Percentiles rank a stretch among this genome's conserved stretches.
Conservation (phyloP, 2,113 vertebrate genomes). For the Vulpes ferrilata region DNA sequence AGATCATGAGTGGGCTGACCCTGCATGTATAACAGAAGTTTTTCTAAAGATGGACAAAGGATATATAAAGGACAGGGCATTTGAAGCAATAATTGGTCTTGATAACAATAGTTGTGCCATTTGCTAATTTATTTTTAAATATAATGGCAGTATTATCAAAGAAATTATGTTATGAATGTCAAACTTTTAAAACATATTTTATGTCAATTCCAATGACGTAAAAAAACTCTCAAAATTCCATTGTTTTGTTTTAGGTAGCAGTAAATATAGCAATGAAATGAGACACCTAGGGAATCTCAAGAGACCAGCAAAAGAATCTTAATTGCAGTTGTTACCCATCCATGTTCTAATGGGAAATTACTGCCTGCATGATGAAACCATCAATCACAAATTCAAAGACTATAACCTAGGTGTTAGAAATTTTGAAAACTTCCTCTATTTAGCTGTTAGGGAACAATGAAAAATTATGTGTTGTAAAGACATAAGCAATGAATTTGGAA, state of each 20-base stretch:
- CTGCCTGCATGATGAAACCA: neutral
- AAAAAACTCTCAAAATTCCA: constrained; percentile 1
- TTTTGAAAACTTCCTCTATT: neutral
- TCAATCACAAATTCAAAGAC: constrained; percentile 53
- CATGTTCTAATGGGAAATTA: constrained; percentile 46
- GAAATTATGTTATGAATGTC: neutral
- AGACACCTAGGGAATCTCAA: neutral
- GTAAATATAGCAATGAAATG: neutral
- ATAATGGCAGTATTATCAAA: neutral
- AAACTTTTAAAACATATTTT: constrained; percentile 1
- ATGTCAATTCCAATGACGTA: neutral
- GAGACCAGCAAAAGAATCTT: constrained; percentile 24
- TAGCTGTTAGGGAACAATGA: neutral
- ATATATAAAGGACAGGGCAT: neutral
- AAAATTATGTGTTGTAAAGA: neutral
- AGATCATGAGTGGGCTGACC: neutral
- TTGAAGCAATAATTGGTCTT: neutral
- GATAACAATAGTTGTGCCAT: neutral
- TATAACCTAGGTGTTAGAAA: neutral
- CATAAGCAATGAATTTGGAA: neutral
- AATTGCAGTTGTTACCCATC: constrained; percentile 18
- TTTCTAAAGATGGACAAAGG: neutral
- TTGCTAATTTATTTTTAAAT: neutral
- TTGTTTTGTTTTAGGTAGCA: neutral
- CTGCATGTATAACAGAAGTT: neutral